Conservation (phyloP, 2,888 invertebrate species). For the Oxyscelio sp. region DNA sequence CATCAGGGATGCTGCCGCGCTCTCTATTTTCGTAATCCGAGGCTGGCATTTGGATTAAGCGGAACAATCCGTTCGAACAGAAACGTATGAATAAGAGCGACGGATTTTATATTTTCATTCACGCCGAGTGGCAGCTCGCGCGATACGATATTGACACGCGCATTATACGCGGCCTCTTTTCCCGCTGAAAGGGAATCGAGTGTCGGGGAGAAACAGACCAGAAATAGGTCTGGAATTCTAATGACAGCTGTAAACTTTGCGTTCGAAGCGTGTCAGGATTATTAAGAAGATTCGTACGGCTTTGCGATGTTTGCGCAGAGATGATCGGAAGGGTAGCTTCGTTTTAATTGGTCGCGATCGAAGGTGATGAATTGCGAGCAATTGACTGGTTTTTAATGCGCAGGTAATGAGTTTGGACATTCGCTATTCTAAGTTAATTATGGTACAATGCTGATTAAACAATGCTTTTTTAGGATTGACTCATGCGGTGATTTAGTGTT, state of each 20-base stretch:
- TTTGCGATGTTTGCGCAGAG: too few species aligned
- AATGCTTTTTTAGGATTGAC: too few species aligned
- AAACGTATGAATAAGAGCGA: conserved; percentile 31
- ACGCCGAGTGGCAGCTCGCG: conserved; percentile 36
- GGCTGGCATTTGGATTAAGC: conserved; percentile 41
- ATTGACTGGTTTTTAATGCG: too few species aligned
- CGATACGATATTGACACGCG: conserved; percentile 56
- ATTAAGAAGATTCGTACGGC: conserved; percentile 37
- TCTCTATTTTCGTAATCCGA: conserved; percentile 61
- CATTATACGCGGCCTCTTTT: conserved; percentile 57
- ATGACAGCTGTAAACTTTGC: conserved; percentile 16
- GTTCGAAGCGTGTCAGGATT: conserved; percentile 3
- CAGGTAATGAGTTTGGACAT: too few species aligned
- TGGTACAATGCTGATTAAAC: too few species aligned
- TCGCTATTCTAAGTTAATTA: too few species aligned
- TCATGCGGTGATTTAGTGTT: too few species aligned
- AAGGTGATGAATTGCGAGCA: too few species aligned
- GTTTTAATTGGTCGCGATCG: too few species aligned
- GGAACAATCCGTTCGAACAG: conserved; percentile 48
- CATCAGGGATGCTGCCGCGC: conserved; percentile 55
- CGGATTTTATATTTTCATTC: conserved; percentile 62
- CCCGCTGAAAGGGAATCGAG: conserved; percentile 49
- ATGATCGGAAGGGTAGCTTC: too few species aligned
- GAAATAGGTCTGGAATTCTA: conserved; percentile 28
- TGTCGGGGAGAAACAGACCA: conserved; percentile 21